These are phyloP conservation scores for Acanthurus leucopareius DNA, from an alignment of 2,797 vertebrate species.

Conservation along the genomic window DNA sequence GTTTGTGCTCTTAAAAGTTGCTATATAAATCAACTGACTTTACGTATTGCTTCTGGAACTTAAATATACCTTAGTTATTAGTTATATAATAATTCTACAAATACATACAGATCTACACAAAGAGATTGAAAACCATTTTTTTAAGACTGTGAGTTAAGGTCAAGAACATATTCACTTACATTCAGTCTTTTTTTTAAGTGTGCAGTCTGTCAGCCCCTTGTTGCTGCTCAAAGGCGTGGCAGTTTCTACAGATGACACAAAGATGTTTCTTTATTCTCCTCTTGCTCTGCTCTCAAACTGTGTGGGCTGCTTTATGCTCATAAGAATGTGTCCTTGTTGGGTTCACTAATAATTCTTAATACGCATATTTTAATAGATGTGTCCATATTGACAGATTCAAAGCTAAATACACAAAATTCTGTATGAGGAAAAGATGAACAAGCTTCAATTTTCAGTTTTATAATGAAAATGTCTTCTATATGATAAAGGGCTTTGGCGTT, in stretches of 20 bases:
- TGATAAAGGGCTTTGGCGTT: neutral
- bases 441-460: neutral
- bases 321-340: constrained; percentile 37
- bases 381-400: neutral
- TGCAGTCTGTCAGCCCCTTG: neutral
- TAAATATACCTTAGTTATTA: too few relatives aligned
- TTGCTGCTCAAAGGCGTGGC: constrained; percentile 33
- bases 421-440: neutral
- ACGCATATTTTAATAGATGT: neutral
- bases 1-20: too few relatives aligned
- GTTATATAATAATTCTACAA: neutral
- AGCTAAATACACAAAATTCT: neutral
- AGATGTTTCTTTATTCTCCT: constrained; percentile 33
- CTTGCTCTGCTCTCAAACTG: constrained; percentile 29
- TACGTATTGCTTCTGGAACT: too few relatives aligned
- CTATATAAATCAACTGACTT: neutral
- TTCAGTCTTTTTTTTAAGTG: neutral
- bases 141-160: neutral
- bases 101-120: neutral
- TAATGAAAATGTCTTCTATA: neutral
- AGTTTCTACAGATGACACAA: constrained; percentile 32
- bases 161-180: neutral
- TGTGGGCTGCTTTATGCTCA: constrained; percentile 41
- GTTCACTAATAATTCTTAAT: neutral
- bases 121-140: neutral